phyloP scores from a whole-genome alignment of 2,113 vertebrate species.

The Menidia beryllina region DNA sequence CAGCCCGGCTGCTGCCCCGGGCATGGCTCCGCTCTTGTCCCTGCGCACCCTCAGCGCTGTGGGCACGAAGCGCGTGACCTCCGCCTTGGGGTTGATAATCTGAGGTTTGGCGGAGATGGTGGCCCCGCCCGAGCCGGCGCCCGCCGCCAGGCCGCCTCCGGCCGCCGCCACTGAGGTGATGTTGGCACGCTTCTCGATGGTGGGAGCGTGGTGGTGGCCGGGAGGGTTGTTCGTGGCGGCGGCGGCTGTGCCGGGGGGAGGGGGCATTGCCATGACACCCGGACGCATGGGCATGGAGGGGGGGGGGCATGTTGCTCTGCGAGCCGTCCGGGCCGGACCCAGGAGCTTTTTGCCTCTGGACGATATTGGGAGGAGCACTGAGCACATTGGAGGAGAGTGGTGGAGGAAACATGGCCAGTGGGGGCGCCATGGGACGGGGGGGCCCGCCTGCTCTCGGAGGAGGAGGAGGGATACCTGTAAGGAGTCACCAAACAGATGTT shows the following conservation, averaged over 20 bases:
- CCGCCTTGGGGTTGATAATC: slow-evolving; percentile 97
- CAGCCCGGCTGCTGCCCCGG: slow-evolving; percentile 34
- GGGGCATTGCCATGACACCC: slow-evolving; percentile 81
- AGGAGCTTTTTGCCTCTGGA: slow-evolving; percentile 92
- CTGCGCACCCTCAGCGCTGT: slow-evolving; percentile 93
- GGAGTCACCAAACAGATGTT: slow-evolving; percentile 1
- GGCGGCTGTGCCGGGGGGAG: slow-evolving; percentile 79
- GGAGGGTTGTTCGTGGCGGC: neutral
- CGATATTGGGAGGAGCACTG: slow-evolving; percentile 94
- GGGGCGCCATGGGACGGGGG: slow-evolving; percentile 87
- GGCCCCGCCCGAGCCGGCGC: slow-evolving; percentile 71
- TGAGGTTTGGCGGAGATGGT: slow-evolving; percentile 98
- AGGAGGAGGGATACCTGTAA: slow-evolving; percentile 93
- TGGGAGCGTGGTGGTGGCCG: slow-evolving; percentile 75
- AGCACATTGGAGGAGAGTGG: slow-evolving; percentile 89
- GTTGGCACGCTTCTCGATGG: slow-evolving; percentile 84
- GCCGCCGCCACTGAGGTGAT: slow-evolving; percentile 71
- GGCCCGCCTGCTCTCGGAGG: slow-evolving; percentile 89
- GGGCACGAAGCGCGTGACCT: slow-evolving; percentile 97
- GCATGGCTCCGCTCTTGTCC: slow-evolving; percentile 82
- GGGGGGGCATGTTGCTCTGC: slow-evolving; percentile 73
- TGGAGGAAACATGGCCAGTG: slow-evolving; percentile 91
- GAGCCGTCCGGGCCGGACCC: slow-evolving; percentile 73
- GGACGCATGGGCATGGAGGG: slow-evolving; percentile 77
- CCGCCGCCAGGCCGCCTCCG: slow-evolving; percentile 53